phyloP scores from a whole-genome alignment of 2,888 invertebrate species.

The Apodemia mormo region DNA sequence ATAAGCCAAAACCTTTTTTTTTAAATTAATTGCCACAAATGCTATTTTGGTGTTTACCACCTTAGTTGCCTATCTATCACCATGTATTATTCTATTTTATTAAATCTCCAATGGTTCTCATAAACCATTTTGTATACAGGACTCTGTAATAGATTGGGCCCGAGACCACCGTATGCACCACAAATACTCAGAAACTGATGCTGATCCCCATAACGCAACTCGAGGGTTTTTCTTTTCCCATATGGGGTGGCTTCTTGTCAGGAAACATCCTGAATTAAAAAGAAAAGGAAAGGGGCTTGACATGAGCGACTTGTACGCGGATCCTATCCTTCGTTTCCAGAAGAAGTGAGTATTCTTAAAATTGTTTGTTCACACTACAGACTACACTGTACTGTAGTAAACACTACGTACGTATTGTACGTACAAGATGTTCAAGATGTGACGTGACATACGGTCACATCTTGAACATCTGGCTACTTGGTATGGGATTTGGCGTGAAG shows the following conservation, averaged over 20 bases:
- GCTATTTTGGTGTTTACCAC: too few relatives aligned
- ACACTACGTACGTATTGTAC: too few relatives aligned
- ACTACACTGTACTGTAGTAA: too few relatives aligned
- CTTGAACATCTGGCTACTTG: too few relatives aligned
- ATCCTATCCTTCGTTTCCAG: conserved; percentile 93
- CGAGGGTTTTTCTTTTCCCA: conserved; percentile 98
- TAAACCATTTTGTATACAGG: conserved; percentile 61
- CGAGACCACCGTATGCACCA: conserved; percentile 93
- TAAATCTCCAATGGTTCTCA: not conserved
- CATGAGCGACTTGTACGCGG: conserved; percentile 89
- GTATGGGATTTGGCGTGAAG: too few relatives aligned
- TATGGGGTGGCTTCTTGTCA: conserved; percentile 95
- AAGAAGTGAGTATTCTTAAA: conserved; percentile 85
- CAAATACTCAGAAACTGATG: conserved; percentile 96
- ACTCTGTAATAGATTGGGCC: conserved; percentile 89
- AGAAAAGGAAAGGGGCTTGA: conserved; percentile 93
- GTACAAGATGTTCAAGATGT: too few relatives aligned
- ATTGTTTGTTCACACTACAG: not conserved
- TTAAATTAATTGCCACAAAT: too few relatives aligned
- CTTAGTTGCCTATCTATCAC: too few relatives aligned
- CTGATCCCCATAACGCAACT: conserved; percentile 95
- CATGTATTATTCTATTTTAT: not conserved
- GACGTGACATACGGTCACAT: too few relatives aligned
- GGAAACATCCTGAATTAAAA: conserved; percentile 95
- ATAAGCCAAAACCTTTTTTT: too few relatives aligned